phyloP scores from a whole-genome alignment of 2,888 invertebrate genomes.

The Cetonia aurata region DNA sequence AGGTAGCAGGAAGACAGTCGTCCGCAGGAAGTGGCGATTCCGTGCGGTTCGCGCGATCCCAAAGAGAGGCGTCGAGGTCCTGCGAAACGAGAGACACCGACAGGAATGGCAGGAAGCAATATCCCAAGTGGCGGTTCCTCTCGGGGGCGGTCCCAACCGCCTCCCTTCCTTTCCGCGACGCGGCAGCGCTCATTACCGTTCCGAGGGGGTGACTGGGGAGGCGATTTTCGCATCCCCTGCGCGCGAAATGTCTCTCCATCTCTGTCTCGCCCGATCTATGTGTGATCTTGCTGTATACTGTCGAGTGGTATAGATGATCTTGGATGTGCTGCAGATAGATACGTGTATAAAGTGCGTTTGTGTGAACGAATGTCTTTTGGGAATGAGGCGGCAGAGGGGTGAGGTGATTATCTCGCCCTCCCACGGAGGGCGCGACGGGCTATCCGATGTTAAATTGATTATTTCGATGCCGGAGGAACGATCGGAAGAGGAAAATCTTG shows the following conservation, averaged over 20 bases:
- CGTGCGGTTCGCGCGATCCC: conserved; percentile 50
- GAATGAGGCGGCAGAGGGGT: no score
- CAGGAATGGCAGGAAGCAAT: conserved; percentile 68
- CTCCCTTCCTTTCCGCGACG: conserved; percentile 54
- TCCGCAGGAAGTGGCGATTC: conserved; percentile 62
- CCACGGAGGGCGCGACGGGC: no score
- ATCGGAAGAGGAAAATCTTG: no score
- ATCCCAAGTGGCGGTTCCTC: conserved; percentile 68
- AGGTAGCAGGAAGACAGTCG: conserved; percentile 61
- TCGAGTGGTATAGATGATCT: no score
- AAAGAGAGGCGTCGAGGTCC: conserved; percentile 62
- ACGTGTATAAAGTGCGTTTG: no score
- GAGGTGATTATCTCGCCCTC: no score
- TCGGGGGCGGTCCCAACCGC: conserved; percentile 60
- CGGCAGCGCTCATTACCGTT: conserved; percentile 50
- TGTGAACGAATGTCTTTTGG: no score
- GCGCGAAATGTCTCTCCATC: background rate
- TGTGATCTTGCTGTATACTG: no score
- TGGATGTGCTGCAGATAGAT: no score
- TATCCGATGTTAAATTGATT: no score
- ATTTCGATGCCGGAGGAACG: no score
- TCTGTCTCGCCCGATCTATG: background rate
- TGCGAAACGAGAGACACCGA: conserved; percentile 64
- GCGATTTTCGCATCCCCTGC: conserved; percentile 1
- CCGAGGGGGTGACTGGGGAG: conserved; percentile 23